Evolutionary conservation across 2,888 invertebrate genomes (phyloP).

Genomic region (Brachypterus glaber): DNA sequence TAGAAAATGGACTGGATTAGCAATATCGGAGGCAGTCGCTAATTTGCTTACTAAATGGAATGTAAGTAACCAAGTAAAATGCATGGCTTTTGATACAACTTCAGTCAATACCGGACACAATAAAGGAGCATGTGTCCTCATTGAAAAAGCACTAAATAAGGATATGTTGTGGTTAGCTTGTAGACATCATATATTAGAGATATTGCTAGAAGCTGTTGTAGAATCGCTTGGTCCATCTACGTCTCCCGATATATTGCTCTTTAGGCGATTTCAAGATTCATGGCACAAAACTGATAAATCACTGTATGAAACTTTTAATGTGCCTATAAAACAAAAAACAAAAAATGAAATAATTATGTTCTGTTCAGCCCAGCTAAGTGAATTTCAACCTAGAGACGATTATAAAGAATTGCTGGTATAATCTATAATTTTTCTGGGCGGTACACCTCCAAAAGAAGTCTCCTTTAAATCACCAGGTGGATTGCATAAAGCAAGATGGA

Average conservation of each 20-base stretch:
- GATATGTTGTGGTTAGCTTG: slow-evolving; percentile 13
- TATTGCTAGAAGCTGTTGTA: slow-evolving; percentile 12
- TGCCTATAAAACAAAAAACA: too few relatives aligned
- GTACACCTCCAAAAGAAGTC: slow-evolving; percentile 13
- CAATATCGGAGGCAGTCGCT: slow-evolving; percentile 11
- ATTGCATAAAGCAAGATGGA: slow-evolving; percentile 23
- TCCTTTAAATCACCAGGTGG: slow-evolving; percentile 19
- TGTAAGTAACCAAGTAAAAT: slow-evolving; percentile 13
- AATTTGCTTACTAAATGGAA: slow-evolving; percentile 13
- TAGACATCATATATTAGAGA: slow-evolving; percentile 16
- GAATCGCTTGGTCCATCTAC: slow-evolving; percentile 7
- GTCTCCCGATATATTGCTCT: slow-evolving; percentile 12
- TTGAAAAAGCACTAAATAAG: slow-evolving; percentile 13
- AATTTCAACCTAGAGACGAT: slow-evolving; percentile 19
- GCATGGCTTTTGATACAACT: slow-evolving; percentile 17
- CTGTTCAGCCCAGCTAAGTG: slow-evolving; percentile 2
- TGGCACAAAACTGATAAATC: slow-evolving; percentile 8
- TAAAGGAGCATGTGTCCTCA: slow-evolving; percentile 10
- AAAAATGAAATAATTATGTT: slow-evolving; percentile 1
- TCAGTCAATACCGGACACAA: slow-evolving; percentile 11
- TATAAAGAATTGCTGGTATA: slow-evolving; percentile 21
- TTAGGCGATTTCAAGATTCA: slow-evolving; percentile 10
- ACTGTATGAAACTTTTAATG: too few relatives aligned
- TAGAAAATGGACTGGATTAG: not conserved
- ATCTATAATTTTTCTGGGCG: slow-evolving; percentile 21